Evolutionary conservation across 2,888 invertebrate species (phyloP).

Genomic region (Polydrusus cervinus): DNA sequence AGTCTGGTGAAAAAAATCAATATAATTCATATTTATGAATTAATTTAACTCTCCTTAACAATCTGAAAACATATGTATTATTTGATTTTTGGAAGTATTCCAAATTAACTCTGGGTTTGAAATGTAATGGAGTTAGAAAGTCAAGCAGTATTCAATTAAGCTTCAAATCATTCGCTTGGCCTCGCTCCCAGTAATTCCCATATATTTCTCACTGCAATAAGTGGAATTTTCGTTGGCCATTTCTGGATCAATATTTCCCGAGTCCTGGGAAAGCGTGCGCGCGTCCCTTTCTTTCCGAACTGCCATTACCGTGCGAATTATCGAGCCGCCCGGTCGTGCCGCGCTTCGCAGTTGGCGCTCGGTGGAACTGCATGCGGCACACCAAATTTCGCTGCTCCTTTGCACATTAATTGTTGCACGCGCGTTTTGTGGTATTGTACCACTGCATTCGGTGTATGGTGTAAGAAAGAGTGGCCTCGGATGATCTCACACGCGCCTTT

Average conservation of each 20-base stretch:
- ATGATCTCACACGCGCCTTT: slow-evolving; percentile 69
- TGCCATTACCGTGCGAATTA: slow-evolving; percentile 67
- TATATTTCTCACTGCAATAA: slow-evolving; percentile 53
- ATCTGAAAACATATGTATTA: neutral
- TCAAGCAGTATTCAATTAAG: slow-evolving; percentile 21
- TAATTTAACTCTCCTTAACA: neutral
- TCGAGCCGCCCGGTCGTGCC: slow-evolving; percentile 64
- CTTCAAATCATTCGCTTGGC: slow-evolving; percentile 29
- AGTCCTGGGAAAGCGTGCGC: slow-evolving; percentile 64
- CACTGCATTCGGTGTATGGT: slow-evolving; percentile 68
- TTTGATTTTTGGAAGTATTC: neutral
- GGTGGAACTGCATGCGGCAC: slow-evolving; percentile 60
- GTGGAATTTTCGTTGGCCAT: slow-evolving; percentile 57
- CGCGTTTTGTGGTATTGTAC: slow-evolving; percentile 43
- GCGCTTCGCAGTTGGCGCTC: slow-evolving; percentile 58
- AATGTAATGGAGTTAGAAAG: slow-evolving; percentile 12
- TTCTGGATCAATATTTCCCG: slow-evolving; percentile 65
- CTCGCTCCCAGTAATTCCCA: slow-evolving; percentile 47
- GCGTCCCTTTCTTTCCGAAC: slow-evolving; percentile 61
- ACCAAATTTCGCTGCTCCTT: slow-evolving; percentile 40
- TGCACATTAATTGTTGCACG: slow-evolving; percentile 45
- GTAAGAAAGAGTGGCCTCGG: slow-evolving; percentile 72
- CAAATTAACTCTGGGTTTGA: neutral
- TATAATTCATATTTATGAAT: slow-evolving; percentile 1
- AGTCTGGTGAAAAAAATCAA: neutral